A percentile compares a stretch with the other conserved stretches of the same genome.
phyloP scores from a whole-genome alignment of 2,888 invertebrate species.

The Andrena bicolor region DNA sequence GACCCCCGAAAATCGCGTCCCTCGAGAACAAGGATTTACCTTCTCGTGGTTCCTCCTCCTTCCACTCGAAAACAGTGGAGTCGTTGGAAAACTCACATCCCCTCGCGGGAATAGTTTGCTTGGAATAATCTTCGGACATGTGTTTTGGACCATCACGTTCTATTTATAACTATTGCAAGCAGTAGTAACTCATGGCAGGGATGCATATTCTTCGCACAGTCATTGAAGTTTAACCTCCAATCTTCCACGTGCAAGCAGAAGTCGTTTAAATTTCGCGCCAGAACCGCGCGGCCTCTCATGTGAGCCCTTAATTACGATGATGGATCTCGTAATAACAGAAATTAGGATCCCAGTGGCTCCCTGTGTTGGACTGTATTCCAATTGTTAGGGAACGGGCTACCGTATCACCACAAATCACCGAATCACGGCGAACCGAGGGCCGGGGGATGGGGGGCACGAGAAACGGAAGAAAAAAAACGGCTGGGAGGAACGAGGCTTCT shows the following conservation, averaged over 20 bases:
- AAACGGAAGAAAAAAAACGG: constrained; percentile 11
- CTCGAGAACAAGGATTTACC: constrained; percentile 35
- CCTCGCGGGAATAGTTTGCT: constrained; percentile 25
- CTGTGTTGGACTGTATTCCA: constrained; percentile 56
- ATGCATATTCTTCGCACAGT: no score
- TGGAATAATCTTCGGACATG: constrained; percentile 12
- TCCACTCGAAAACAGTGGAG: constrained; percentile 3
- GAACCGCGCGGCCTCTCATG: constrained; percentile 1
- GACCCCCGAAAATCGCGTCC: constrained; percentile 37
- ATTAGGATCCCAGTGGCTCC: constrained; percentile 63
- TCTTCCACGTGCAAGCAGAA: not conserved
- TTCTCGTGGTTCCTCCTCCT: not conserved
- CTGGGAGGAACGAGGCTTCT: constrained; percentile 23
- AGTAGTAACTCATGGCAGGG: no score
- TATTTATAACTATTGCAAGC: no score
- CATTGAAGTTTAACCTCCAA: no score
- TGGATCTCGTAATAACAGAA: constrained; percentile 68
- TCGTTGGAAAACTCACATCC: not conserved
- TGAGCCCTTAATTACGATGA: constrained; percentile 59
- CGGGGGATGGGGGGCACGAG: not conserved
- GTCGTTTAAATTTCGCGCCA: constrained; percentile 25
- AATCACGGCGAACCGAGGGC: constrained; percentile 34
- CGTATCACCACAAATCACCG: constrained; percentile 66
- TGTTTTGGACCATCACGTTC: not conserved
- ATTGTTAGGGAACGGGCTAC: constrained; percentile 66